A percentile compares a stretch with the other conserved stretches of the same genome.
Conservation (phyloP, 2,797 vertebrate genomes). For the Scleropages formosus region DNA sequence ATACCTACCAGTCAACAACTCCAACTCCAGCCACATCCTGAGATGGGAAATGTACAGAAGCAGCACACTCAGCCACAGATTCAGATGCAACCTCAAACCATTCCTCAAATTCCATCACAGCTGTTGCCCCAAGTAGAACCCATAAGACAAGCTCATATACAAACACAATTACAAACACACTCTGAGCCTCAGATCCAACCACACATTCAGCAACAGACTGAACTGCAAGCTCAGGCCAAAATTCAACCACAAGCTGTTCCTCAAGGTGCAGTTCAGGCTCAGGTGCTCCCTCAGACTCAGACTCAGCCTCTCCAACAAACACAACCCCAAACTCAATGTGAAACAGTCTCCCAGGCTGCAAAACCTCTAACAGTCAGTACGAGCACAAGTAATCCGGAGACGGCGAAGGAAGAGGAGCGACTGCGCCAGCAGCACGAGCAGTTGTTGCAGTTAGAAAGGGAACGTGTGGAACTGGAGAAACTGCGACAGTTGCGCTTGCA, state of each 20-base stretch:
- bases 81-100: constrained; percentile 39
- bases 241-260: constrained; percentile 6
- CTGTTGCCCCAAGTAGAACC: constrained; percentile 12
- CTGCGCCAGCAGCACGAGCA: constrained; percentile 93
- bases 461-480: constrained; percentile 92
- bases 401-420: constrained; percentile 85
- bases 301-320: constrained; percentile 33
- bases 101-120: constrained; percentile 22
- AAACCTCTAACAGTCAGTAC: constrained; percentile 39
- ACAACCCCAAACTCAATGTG: constrained; percentile 48
- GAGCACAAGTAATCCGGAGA: constrained; percentile 63
- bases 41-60: constrained; percentile 49
- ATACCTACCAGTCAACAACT: constrained; percentile 52
- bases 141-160: constrained; percentile 35
- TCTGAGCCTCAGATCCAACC: constrained; percentile 45
- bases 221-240: constrained; percentile 32
- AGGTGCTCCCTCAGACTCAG: constrained; percentile 50
- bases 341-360: constrained; percentile 38
- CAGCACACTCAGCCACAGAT: constrained; percentile 47
- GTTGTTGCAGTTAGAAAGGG: constrained; percentile 89
- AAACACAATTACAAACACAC: constrained; percentile 43
- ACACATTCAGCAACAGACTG: constrained; percentile 33
- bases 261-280: constrained; percentile 33
- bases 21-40: constrained; percentile 67
- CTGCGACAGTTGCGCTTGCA: constrained; percentile 88